Evolutionary conservation across 2,888 invertebrate genomes (phyloP).

Genomic region (Rotaria magnacalcarata): DNA sequence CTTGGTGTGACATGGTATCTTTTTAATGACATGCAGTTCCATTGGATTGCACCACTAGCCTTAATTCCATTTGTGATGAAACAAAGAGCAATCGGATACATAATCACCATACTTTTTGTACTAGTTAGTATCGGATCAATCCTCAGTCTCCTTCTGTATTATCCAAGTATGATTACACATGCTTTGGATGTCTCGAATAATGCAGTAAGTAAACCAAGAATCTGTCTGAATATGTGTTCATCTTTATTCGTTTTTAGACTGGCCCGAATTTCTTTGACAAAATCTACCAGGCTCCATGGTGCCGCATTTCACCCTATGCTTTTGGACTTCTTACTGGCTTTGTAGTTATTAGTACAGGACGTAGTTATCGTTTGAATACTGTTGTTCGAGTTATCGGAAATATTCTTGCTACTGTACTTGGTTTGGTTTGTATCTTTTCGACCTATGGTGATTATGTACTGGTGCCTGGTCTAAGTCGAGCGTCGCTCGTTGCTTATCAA

Average conservation of each 20-base stretch:
- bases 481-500: constrained; percentile 33
- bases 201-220: too few species aligned
- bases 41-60: constrained; percentile 48
- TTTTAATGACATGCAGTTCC: constrained; percentile 49
- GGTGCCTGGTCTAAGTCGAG: constrained; percentile 34
- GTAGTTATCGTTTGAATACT: constrained; percentile 32
- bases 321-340: constrained; percentile 30
- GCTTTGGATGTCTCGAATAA: too few species aligned
- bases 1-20: constrained; percentile 49
- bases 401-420: not conserved
- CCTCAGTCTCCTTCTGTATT: constrained; percentile 13
- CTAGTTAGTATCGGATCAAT: too few species aligned
- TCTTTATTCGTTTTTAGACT: not conserved
- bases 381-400: not conserved
- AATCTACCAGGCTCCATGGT: constrained; percentile 37
- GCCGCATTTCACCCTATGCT: constrained; percentile 36
- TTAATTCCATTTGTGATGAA: constrained; percentile 47
- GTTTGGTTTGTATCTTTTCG: constrained; percentile 24
- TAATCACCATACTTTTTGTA: too few species aligned
- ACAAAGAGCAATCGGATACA: not conserved
- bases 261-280: constrained; percentile 28
- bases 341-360: not conserved
- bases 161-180: not conserved
- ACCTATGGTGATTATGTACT: constrained; percentile 29
- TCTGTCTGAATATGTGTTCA: too few species aligned